Evolutionary conservation across 1,140 invertebrate species (phyloP), one percentile per base, ranked within the genome.

Genomic region (Sycobia sp.): DNA sequence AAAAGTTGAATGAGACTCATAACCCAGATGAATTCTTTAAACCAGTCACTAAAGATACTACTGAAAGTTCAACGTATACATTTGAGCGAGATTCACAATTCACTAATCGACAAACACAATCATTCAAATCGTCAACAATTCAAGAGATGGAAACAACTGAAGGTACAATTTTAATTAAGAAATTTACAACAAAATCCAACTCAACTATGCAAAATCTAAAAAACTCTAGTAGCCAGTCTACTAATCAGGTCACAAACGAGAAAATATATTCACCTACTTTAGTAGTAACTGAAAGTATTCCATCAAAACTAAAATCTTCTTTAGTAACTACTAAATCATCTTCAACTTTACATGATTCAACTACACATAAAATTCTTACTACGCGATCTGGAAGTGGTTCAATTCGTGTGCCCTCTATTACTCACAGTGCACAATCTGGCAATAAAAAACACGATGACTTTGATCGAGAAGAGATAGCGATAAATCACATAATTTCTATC

Each of bases 401-500:
- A 25, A 72, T 87, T 0, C 71, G 83, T 36, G 79, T 87, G 1
- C 84, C 84, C 7, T 86, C 84, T 0, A 81, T 86, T 3, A 80
- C 73, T 8, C 82, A 84, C 23, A 72, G 77, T n/a, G 71, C 73
- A 0, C 74, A 78, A 22, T 74, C 77, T 22, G 78, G 76, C 11
- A 74, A 78, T 14, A 77, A 78, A 32, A 76, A 78, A 27, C 67
- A 82, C 36, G 76, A 80, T 25, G 60, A 70, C 10, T 41, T 75
- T 3, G 74, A 81, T 18, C 75, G 74, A 13, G 78, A 81, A 27
- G 79, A 82, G 74, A 76, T 78, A 47, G 71, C 81, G 59, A 76
- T 85, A 66, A 67, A 85, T 80, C 73, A 84, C 20, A 89, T 90
- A 10, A 87, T 90, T 56, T 84, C 87, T 29, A 88, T 89, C 73